Conservation (phyloP, 2,797 vertebrate genomes). For the Scomberomorus guttatus region DNA sequence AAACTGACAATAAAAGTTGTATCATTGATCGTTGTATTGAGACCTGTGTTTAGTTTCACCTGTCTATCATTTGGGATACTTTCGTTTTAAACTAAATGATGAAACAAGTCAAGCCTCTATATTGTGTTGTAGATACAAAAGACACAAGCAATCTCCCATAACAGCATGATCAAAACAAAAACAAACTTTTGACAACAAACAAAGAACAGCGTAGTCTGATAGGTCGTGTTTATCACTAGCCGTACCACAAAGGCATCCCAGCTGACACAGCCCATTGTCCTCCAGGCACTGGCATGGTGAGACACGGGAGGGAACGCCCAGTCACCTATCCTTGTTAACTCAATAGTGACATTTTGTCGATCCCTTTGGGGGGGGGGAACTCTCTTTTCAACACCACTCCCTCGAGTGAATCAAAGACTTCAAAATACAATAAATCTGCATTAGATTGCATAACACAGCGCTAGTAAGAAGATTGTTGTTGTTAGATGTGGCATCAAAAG, state of each 20-base stretch:
- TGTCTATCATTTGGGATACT: too few species aligned
- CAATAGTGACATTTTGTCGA: slow-evolving; percentile 46
- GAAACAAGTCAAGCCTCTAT: neutral
- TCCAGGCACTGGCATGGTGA: slow-evolving; percentile 8
- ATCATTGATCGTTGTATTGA: neutral
- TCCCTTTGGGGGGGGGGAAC: slow-evolving; percentile 21
- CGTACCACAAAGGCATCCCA: slow-evolving; percentile 18
- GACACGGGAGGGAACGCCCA: slow-evolving; percentile 46
- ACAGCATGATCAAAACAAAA: neutral
- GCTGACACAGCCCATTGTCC: slow-evolving; percentile 52
- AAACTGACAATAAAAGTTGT: too few species aligned
- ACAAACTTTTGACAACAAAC: neutral
- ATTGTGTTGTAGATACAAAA: too few species aligned
- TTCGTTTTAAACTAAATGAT: neutral
- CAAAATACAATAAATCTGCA: slow-evolving; percentile 20
- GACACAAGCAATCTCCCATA: neutral
- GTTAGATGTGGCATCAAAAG: slow-evolving; percentile 15
- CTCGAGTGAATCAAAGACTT: slow-evolving; percentile 9
- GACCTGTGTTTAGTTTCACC: neutral
- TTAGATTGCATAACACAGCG: slow-evolving; percentile 19
- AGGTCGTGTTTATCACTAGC: neutral
- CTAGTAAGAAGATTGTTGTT: neutral
- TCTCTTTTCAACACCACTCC: slow-evolving; percentile 23
- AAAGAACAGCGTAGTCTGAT: neutral
- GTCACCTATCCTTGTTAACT: slow-evolving; percentile 39